Evolutionary conservation across 1,140 invertebrate species (phyloP), one percentile per base, ranked within the genome.

Genomic region (Gryon sp.): DNA sequence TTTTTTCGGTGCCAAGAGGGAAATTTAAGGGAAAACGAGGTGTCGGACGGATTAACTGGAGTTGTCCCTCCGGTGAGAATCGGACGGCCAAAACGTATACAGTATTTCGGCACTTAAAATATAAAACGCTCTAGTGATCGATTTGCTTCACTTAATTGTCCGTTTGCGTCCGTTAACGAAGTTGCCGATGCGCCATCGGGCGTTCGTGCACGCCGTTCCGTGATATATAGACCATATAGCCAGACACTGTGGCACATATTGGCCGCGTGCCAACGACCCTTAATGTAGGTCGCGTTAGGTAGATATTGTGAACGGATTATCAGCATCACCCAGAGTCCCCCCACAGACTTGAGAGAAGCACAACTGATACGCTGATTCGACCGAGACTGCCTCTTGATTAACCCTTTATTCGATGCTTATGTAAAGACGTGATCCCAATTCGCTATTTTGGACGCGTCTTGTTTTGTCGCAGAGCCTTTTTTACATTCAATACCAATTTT

Each of bases 231-330:
- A 9, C 46, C 55, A 48, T 55, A 66, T 20, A 40, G n/a, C 1
- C 32, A 6, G 28, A 55, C 26, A 20, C 69, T 72, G 72, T 70
- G 75, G 52, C 79, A 69, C 73, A 78, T 69, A 76, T 81, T 82
- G 81, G 81, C 79, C 63, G 46, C 8, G 52, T 38, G 79, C 81
- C 81, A 82, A 70, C 72, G 48, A 72, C 72, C 81, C 76, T 82
- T 81, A 76, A 78, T 76, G 73, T 74, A 79, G 66, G 65, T 77
- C 62, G 72, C 65, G 66, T 79, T 76, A 73, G 72, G 76, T 62
- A 80, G 80, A 72, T 81, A 82, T 80, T 80, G 79, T 82, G 65
- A 66, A 80, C 45, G 73, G 75, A 70, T 76, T 70, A 76, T 76
- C 65, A 76, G 65, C 57, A 76, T 52, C 65, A 28, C 50, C 50